phyloP scores from a whole-genome alignment of 2,113 vertebrate genomes.

The Amblyornis subalaris region DNA sequence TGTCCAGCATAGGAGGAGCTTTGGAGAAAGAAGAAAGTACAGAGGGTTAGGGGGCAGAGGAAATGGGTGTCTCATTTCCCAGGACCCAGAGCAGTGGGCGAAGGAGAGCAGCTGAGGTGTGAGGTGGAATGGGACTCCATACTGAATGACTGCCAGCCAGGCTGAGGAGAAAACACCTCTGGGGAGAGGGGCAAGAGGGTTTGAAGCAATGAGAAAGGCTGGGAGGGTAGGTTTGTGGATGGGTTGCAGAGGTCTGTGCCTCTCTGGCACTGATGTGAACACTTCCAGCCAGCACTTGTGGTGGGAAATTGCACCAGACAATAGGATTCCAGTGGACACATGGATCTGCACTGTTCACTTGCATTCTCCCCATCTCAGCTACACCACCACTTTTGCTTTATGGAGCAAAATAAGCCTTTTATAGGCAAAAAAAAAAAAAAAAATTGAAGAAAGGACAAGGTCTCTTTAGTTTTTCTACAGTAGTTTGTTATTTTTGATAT shows the following conservation, averaged over 20 bases:
- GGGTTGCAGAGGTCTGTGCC: neutral
- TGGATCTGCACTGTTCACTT: neutral
- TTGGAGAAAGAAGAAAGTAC: neutral
- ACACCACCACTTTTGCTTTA: neutral
- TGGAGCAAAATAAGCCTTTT: neutral
- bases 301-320: neutral
- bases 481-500: neutral
- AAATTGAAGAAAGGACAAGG: neutral
- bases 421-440: neutral
- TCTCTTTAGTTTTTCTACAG: neutral
- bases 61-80: neutral
- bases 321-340: no score
- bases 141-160: neutral
- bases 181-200: neutral
- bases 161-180: neutral
- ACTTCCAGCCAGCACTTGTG: neutral
- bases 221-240: neutral
- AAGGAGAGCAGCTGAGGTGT: neutral
- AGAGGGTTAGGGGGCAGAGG: neutral
- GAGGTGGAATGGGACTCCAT: neutral
- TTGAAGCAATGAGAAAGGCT: neutral
- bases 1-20: neutral
- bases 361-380: neutral
- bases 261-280: rapidly evolving
- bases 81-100: neutral